Conservation (phyloP, 2,113 vertebrate species). For the Archocentrus centrarchus region DNA sequence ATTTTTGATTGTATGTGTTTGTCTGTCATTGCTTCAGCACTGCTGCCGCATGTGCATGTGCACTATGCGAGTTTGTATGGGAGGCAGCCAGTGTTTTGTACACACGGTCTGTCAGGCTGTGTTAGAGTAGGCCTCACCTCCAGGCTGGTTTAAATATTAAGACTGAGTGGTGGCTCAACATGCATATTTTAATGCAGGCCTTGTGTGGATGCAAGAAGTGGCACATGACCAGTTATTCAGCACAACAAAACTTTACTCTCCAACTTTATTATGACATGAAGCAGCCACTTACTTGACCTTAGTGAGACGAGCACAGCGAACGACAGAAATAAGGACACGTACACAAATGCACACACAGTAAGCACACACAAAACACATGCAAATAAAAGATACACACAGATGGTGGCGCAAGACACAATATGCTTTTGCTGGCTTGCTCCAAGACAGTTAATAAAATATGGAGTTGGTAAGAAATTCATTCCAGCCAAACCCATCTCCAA, state of each 20-base stretch:
- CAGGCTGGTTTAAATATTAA: conserved; percentile 83
- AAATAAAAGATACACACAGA: conserved; percentile 69
- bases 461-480: conserved; percentile 66
- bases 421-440: conserved; percentile 68
- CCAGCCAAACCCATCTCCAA: conserved; percentile 58
- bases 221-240: conserved; percentile 20
- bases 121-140: conserved; percentile 72
- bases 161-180: conserved; percentile 68
- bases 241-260: conserved; percentile 25
- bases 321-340: background rate
- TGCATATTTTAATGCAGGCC: conserved; percentile 76
- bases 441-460: conserved; percentile 73
- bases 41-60: conserved; percentile 7
- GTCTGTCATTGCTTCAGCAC: conserved; percentile 24
- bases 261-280: background rate
- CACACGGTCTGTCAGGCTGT: conserved; percentile 64
- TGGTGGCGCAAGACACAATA: conserved; percentile 74
- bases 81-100: conserved; percentile 65
- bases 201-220: conserved; percentile 53
- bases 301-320: background rate
- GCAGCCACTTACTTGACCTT: conserved; percentile 16
- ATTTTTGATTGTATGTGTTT: conserved; percentile 42
- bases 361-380: conserved; percentile 2
- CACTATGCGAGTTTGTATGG: conserved; percentile 40
- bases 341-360: conserved; percentile 37